Conservation (phyloP, 2,113 vertebrate species). For the Lepidothrix coronata region DNA sequence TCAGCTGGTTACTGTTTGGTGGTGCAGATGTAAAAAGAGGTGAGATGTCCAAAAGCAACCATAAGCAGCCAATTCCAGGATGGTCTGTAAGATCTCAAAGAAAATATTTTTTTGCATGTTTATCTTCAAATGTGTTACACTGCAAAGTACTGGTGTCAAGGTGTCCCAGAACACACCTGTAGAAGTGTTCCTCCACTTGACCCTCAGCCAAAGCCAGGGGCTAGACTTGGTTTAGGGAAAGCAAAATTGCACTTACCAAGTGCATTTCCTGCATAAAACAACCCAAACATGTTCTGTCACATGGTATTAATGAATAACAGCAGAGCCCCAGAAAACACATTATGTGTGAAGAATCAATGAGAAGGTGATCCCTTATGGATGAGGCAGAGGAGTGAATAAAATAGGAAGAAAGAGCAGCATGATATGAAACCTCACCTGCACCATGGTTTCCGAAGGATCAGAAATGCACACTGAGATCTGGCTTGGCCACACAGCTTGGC, state of each 20-base stretch:
- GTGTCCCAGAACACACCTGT: neutral
- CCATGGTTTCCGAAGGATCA: neutral
- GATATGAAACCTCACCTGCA: neutral
- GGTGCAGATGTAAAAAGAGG: neutral
- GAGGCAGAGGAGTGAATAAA: neutral
- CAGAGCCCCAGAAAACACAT: neutral
- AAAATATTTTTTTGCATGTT: neutral
- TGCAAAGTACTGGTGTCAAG: neutral
- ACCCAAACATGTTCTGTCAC: neutral
- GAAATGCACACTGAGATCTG: neutral
- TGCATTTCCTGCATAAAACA: neutral
- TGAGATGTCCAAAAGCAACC: neutral
- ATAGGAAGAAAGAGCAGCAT: neutral
- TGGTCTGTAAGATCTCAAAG: neutral
- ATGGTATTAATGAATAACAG: neutral
- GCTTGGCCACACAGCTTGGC: neutral
- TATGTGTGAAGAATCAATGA: neutral
- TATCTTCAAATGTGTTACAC: neutral
- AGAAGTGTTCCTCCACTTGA: neutral
- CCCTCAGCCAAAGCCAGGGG: neutral
- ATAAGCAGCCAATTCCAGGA: neutral
- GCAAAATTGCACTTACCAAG: neutral
- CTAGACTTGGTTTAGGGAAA: neutral
- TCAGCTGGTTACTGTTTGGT: neutral
- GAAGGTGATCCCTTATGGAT: neutral